Evolutionary conservation across 2,797 vertebrate species (phyloP), one percentile per base, ranked within the genome.

Genomic region (Enoplosus armatus): DNA sequence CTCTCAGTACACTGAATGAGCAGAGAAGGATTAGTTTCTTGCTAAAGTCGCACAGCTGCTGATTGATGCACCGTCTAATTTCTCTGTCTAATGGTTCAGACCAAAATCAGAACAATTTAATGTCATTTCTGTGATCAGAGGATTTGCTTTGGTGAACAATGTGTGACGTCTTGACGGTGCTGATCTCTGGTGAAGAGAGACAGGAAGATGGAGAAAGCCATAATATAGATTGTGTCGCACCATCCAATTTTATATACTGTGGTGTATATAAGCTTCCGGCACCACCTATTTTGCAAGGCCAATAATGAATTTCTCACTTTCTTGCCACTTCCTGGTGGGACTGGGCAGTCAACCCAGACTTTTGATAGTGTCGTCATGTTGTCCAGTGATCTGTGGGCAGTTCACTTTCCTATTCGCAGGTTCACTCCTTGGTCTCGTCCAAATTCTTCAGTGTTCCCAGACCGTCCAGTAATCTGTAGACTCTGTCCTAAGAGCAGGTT

Each of bases 401-500:
- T 43, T 24, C 41, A 50, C 26, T 22, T 11, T 75, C 20, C 60
- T 41, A 24, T 81, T 63, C 51, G 31, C 10, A 1, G 63, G 45
- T 68, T 68, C 29, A 59, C 48, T 31, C 33, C 47, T 75, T 11
- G 24, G 68, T 65, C 41, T 43, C 6, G 18, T 75, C 51, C 20
- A 55, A 63, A 76, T 53, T 63, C 61, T 39, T 69, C 65, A 45
- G 29, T 71, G 73, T 53, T 82, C 48, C 56, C 24, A 53, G 31
- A 51, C 39, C 10, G 12, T 24, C 29, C 71, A 55, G 6, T 81
- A n/a, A 79, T 55, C 73, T 64, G 76, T 31, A 4, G 76, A 69
- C 64, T 60, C 15, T 37, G 37, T 58, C 45, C 63, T 81, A 74
- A 79, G 45, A 48, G 58, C 60, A 22, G 79, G 66, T 79, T 87